A percentile compares a stretch with the other conserved stretches of the same genome.
phyloP scores from a whole-genome alignment of 2,888 invertebrate species.

The Dryadula phaetusa region DNA sequence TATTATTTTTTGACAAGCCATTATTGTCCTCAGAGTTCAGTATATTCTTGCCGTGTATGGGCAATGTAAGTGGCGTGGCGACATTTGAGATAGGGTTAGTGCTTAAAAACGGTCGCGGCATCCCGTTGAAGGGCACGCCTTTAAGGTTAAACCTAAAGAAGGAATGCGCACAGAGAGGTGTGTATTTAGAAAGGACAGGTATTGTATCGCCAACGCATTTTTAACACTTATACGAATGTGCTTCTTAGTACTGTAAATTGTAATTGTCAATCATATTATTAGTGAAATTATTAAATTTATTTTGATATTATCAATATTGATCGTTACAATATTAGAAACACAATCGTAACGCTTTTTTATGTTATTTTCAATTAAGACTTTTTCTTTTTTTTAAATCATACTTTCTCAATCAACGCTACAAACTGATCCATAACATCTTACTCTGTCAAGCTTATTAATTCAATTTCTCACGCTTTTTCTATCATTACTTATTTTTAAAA shows the following conservation, averaged over 20 bases:
- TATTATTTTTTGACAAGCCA: neutral
- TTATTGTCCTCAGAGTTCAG: constrained; percentile 89
- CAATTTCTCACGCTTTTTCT: constrained; percentile 50
- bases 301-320: no score
- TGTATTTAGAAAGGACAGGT: constrained; percentile 87
- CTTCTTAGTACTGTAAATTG: constrained; percentile 57
- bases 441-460: constrained; percentile 51
- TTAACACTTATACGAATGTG: constrained; percentile 79
- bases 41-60: constrained; percentile 93
- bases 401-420: constrained; percentile 19
- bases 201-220: constrained; percentile 86
- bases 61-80: constrained; percentile 94
- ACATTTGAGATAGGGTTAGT: constrained; percentile 94
- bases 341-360: constrained; percentile 67
- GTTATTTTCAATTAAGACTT: constrained; percentile 49
- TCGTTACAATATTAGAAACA: constrained; percentile 58
- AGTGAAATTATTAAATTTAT: no score
- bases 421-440: constrained; percentile 28
- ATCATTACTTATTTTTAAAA: constrained; percentile 32
- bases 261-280: no score
- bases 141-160: constrained; percentile 93
- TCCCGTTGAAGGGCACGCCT: constrained; percentile 93
- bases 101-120: constrained; percentile 91
- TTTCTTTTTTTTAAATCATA: constrained; percentile 47
- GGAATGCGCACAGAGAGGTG: constrained; percentile 97